These are phyloP conservation scores for Anguilla anguilla DNA, from an alignment of 2,797 vertebrate species.

Conservation along the genomic window DNA sequence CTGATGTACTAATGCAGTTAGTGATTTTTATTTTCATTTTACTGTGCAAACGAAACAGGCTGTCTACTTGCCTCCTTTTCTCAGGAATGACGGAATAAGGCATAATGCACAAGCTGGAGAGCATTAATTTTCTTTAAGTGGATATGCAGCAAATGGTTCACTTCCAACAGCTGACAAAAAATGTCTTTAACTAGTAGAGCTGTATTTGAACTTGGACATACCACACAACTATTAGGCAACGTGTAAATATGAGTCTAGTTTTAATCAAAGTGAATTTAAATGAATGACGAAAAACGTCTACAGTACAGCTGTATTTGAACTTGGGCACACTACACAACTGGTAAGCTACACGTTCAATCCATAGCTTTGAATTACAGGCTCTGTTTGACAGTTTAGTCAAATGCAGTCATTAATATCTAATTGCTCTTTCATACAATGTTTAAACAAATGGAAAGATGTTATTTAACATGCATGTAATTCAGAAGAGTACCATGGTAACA, in stretches of 20 bases:
- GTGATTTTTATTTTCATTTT: background rate
- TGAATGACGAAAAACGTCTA: background rate
- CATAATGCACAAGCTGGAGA: no score
- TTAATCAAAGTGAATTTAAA: no score
- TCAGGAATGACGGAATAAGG: background rate
- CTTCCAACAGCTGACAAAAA: background rate
- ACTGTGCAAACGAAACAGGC: background rate
- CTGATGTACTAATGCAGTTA: background rate
- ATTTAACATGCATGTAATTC: no score
- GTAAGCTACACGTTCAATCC: constrained; percentile 3
- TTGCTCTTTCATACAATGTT: background rate
- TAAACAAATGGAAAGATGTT: background rate
- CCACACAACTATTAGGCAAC: background rate
- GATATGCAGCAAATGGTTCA: background rate
- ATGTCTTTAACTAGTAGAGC: background rate
- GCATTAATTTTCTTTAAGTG: no score
- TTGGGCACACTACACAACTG: background rate
- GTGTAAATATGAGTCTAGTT: no score
- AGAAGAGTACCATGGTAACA: no score
- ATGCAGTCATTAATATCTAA: background rate
- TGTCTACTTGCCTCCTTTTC: background rate
- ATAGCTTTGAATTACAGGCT: background rate
- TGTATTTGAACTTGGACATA: background rate
- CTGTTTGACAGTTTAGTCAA: background rate
- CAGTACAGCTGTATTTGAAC: background rate